These are phyloP conservation scores for Rhagonycha lutea DNA, from an alignment of 2,888 invertebrate genomes.

Conservation along the genomic window DNA sequence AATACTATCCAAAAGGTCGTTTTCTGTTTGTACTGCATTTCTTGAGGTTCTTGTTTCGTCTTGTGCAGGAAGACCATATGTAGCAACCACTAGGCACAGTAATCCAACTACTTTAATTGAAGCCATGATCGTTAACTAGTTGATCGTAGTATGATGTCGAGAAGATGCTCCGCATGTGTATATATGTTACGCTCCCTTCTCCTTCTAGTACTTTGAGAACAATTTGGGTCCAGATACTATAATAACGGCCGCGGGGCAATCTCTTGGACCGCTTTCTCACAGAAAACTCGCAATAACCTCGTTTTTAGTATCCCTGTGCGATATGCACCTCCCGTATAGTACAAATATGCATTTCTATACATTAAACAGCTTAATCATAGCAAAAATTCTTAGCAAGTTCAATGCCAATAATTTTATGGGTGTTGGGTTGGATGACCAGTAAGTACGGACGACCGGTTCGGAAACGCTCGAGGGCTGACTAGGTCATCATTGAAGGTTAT, in stretches of 20 bases:
- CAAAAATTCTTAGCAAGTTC: constrained; percentile 8
- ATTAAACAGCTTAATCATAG: constrained; percentile 14
- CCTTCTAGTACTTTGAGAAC: constrained; percentile 46
- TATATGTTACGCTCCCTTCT: constrained; percentile 54
- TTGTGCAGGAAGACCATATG: constrained; percentile 72
- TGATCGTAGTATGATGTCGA: constrained; percentile 50
- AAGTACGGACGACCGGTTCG: constrained; percentile 17
- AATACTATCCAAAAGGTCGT: constrained; percentile 78
- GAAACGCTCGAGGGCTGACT: constrained; percentile 26
- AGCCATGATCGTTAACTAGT: constrained; percentile 49
- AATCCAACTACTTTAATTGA: constrained; percentile 58
- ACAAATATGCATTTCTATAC: constrained; percentile 8
- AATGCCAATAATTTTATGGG: constrained; percentile 9
- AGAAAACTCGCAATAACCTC: constrained; percentile 53
- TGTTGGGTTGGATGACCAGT: constrained; percentile 12
- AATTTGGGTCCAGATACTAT: constrained; percentile 55
- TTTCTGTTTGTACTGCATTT: constrained; percentile 69
- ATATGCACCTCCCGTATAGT: constrained; percentile 26
- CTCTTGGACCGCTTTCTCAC: constrained; percentile 58
- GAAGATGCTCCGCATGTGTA: constrained; percentile 48
- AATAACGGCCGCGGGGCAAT: constrained; percentile 55
- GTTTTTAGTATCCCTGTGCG: constrained; percentile 38
- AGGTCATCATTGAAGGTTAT: constrained; percentile 21
- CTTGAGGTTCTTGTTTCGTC: constrained; percentile 60
- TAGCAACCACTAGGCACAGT: constrained; percentile 59